Conservation (phyloP, 1,140 invertebrate species). For the Drosophila biarmipes region DNA sequence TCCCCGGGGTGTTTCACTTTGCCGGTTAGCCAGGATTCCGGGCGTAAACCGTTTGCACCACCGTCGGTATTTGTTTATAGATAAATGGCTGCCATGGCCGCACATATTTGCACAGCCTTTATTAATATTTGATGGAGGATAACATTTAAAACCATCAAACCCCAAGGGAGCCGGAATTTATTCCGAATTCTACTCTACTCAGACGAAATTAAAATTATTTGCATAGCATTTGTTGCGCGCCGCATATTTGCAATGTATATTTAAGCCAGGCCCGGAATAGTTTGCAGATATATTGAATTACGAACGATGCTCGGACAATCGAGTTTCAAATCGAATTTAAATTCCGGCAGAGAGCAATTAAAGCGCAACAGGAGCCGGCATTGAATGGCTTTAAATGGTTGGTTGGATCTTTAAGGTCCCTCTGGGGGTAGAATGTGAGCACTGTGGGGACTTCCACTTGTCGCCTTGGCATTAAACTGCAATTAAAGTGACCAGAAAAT, state of each 20-base stretch:
- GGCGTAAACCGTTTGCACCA: constrained; percentile 22
- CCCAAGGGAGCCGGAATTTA: constrained; percentile 13
- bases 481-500: constrained; percentile 75
- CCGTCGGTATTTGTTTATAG: constrained; percentile 10
- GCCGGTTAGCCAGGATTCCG: neutral
- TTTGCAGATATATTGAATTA: constrained; percentile 8
- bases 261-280: neutral
- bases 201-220: constrained; percentile 27
- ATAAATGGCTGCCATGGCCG: constrained; percentile 6
- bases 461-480: constrained; percentile 67
- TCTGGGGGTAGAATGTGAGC: constrained; percentile 13
- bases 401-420: constrained; percentile 27
- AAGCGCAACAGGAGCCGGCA: constrained; percentile 1
- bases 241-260: constrained; percentile 28
- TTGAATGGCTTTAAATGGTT: neutral
- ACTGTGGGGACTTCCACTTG: constrained; percentile 47
- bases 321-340: constrained; percentile 22
- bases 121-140: constrained; percentile 56
- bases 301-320: constrained; percentile 6
- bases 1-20: constrained; percentile 21
- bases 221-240: constrained; percentile 25
- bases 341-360: constrained; percentile 12
- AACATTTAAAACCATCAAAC: constrained; percentile 50
- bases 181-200: constrained; percentile 12
- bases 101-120: constrained; percentile 37